A percentile compares a stretch with the other conserved stretches of the same genome.
phyloP scores from a whole-genome alignment of 2,113 vertebrate genomes.

The Ahaetulla prasina region DNA sequence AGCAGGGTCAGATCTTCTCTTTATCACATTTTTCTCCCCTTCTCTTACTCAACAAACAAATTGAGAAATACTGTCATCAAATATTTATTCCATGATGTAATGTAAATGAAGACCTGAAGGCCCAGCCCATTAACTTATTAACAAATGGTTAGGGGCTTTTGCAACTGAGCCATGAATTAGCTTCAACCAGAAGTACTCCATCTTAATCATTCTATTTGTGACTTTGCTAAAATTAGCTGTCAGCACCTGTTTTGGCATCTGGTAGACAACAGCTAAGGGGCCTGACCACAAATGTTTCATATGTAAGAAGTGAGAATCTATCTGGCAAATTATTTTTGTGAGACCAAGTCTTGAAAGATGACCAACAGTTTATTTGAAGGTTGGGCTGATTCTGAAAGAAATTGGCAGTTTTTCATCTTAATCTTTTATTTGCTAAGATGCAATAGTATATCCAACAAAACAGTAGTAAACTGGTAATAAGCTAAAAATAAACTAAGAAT shows the following conservation, averaged over 20 bases:
- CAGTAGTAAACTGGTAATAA: neutral
- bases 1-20: neutral
- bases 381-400: neutral
- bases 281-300: neutral
- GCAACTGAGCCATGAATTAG: neutral
- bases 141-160: neutral
- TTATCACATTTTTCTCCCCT: neutral
- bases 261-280: neutral
- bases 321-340: neutral
- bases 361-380: neutral
- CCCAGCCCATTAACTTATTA: neutral
- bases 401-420: neutral
- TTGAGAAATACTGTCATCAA: neutral
- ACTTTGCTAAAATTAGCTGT: neutral
- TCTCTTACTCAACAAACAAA: neutral
- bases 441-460: neutral
- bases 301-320: neutral
- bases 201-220: neutral
- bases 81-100: neutral
- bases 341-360: neutral
- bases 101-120: neutral
- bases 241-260: neutral
- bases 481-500: neutral
- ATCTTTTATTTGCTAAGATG: neutral
- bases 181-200: neutral